phyloP scores from a whole-genome alignment of 2,797 vertebrate species.

The Potorous gilbertii region DNA sequence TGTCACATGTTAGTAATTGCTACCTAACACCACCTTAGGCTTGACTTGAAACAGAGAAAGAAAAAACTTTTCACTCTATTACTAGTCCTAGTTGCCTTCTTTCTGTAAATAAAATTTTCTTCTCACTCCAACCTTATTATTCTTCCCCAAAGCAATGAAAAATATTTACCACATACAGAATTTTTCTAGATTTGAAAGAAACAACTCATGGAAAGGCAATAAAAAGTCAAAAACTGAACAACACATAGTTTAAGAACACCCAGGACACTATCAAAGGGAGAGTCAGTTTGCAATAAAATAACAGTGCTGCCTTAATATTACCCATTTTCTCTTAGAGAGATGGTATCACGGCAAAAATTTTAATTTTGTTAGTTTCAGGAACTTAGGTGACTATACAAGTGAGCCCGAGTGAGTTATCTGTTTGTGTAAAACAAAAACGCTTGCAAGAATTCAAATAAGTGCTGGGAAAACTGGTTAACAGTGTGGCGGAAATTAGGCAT shows the following conservation, averaged over 20 bases:
- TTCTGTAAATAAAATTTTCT: not conserved
- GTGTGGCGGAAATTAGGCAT: too few relatives aligned
- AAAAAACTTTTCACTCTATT: not conserved
- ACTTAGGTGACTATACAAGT: not conserved
- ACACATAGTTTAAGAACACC: constrained; percentile 4
- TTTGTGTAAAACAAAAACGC: constrained; percentile 11
- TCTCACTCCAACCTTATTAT: not conserved
- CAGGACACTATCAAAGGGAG: not conserved
- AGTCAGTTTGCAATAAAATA: not conserved
- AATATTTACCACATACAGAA: not conserved
- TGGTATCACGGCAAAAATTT: not conserved
- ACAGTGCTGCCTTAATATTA: not conserved
- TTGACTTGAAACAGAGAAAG: not conserved
- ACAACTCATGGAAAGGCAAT: constrained; percentile 9
- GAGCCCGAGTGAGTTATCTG: not conserved
- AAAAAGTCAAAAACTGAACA: constrained; percentile 7
- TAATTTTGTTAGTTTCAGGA: not conserved
- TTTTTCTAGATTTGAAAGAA: constrained; percentile 44
- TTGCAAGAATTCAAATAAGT: constrained; percentile 4
- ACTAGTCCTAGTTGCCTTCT: not conserved
- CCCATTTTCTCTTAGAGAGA: not conserved
- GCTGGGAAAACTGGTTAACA: too few relatives aligned
- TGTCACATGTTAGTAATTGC: not conserved
- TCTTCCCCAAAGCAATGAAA: constrained; percentile 38
- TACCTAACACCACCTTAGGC: not conserved